Evolutionary conservation across 92 coral and sea anemone genomes (phyloP).

Genomic region (Porites lobata): DNA sequence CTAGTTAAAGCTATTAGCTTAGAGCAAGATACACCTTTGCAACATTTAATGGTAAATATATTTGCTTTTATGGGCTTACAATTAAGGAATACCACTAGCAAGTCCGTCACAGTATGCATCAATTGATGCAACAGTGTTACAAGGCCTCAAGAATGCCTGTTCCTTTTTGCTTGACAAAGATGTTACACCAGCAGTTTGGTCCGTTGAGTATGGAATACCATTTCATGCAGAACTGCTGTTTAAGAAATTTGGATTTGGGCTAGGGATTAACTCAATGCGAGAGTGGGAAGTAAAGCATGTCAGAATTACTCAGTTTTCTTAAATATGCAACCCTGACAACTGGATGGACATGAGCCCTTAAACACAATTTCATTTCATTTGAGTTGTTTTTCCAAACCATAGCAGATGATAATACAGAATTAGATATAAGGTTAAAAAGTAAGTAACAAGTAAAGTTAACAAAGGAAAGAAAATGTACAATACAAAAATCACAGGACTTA

Average conservation of each 20-base stretch:
- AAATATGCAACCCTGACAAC: constrained; percentile 63
- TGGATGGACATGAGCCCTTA: constrained; percentile 8
- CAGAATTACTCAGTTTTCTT: constrained; percentile 58
- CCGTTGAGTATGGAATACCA: constrained; percentile 71
- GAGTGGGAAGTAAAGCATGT: constrained; percentile 72
- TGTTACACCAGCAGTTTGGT: constrained; percentile 73
- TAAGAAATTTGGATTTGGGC: constrained; percentile 56
- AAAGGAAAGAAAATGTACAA: too few relatives aligned
- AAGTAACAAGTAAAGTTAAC: too few relatives aligned
- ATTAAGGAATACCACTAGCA: constrained; percentile 63
- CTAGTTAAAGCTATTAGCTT: too few relatives aligned
- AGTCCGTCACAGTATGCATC: constrained; percentile 31
- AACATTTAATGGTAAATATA: too few relatives aligned
- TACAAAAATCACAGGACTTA: too few relatives aligned
- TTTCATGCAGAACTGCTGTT: constrained; percentile 14
- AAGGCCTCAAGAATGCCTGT: constrained; percentile 55
- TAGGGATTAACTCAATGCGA: constrained; percentile 73
- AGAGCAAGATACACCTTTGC: too few relatives aligned
- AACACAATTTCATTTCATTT: constrained; percentile 15
- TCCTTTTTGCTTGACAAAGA: constrained; percentile 51
- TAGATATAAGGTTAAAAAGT: too few relatives aligned
- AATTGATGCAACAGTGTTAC: constrained; percentile 22
- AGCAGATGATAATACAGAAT: too few relatives aligned
- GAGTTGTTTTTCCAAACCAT: too few relatives aligned
- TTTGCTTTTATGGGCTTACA: constrained; percentile 43